A percentile compares a stretch with the other conserved stretches of the same genome.
Conservation (phyloP, 1,140 invertebrate species). For the Dinoponera quadriceps region DNA sequence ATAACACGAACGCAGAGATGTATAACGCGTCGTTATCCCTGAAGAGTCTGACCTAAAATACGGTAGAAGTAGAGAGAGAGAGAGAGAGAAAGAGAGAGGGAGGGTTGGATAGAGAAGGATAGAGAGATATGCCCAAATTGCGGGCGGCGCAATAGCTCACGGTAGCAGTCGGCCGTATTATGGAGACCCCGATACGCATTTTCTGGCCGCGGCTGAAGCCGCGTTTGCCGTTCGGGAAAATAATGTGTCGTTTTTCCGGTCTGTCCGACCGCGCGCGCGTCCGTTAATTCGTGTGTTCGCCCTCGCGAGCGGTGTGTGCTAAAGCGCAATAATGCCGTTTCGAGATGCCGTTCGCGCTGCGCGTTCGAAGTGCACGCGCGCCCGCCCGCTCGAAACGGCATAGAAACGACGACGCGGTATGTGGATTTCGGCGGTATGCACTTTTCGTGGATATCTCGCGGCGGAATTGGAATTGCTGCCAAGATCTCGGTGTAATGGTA, state of each 20-base stretch:
- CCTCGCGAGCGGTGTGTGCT: neutral
- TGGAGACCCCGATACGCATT: constrained; percentile 64
- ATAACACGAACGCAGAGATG: constrained; percentile 28
- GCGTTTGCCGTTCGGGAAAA: constrained; percentile 65
- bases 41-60: constrained; percentile 47
- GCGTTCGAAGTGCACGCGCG: neutral
- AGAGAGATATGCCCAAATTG: constrained; percentile 62
- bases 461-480: constrained; percentile 27
- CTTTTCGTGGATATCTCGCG: constrained; percentile 11
- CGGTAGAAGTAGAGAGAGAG: neutral
- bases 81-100: neutral
- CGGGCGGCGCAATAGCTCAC: constrained; percentile 55
- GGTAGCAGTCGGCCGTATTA: constrained; percentile 60
- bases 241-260: constrained; percentile 59
- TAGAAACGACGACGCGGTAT: neutral
- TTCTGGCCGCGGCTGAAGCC: constrained; percentile 67
- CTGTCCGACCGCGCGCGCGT: constrained; percentile 21
- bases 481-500: constrained; percentile 23
- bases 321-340: constrained; percentile 40
- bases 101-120: neutral
- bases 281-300: constrained; percentile 24
- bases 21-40: constrained; percentile 39
- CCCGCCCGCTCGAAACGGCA: constrained; percentile 8
- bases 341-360: neutral
- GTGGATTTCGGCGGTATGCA: neutral